phyloP scores from a whole-genome alignment of 2,797 vertebrate genomes.

The Sitta carolinensis region DNA sequence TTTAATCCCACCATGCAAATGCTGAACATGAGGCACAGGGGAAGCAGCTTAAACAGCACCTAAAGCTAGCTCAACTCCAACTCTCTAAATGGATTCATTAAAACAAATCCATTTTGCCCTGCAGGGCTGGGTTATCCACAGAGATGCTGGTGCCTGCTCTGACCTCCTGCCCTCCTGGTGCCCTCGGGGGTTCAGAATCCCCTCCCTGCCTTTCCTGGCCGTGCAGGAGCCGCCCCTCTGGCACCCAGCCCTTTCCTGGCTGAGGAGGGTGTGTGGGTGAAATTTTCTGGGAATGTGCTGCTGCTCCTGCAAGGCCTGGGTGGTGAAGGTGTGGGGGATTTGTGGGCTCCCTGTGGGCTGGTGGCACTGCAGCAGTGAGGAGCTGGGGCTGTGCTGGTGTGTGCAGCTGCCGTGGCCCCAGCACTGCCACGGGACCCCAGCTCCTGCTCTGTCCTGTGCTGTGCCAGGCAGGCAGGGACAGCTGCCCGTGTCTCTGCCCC shows the following conservation, averaged over 20 bases:
- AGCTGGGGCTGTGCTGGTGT: not conserved
- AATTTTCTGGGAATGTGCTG: not conserved
- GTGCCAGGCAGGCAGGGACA: rapidly evolving
- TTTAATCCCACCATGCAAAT: not conserved
- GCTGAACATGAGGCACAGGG: rapidly evolving
- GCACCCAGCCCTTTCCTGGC: not conserved
- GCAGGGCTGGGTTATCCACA: not conserved
- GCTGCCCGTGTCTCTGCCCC: not conserved
- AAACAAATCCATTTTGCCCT: not conserved
- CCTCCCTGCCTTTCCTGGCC: rapidly evolving
- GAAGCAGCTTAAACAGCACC: not conserved
- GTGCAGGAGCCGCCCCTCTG: not conserved
- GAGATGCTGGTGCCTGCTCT: not conserved
- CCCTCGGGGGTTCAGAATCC: not conserved
- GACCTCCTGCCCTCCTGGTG: rapidly evolving
- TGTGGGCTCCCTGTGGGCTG: not conserved
- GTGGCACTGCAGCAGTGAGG: not conserved
- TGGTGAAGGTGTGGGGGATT: not conserved
- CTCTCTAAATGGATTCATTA: not conserved
- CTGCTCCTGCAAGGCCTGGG: not conserved
- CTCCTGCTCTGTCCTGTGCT: not conserved
- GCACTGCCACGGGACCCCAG: not conserved
- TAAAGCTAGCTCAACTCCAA: not conserved
- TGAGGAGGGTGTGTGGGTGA: not conserved
- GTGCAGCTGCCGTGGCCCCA: too few relatives aligned